phyloP scores from a whole-genome alignment of 2,797 vertebrate species.

The Lateolabrax maculatus region DNA sequence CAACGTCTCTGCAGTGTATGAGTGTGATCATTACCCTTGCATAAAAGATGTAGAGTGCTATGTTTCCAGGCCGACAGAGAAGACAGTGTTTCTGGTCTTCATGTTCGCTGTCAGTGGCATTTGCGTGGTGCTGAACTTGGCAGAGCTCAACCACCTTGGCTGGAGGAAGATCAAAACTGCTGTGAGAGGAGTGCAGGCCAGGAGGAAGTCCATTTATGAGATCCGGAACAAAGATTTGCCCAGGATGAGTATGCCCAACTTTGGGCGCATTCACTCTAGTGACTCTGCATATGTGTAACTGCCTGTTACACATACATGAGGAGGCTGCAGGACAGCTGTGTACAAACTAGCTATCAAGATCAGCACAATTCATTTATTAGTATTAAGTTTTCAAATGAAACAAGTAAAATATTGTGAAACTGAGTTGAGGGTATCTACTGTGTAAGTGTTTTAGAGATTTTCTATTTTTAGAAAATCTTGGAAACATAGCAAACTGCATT shows the following conservation, averaged over 20 bases:
- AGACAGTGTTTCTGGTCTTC: slow-evolving; percentile 95
- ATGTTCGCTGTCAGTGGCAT: slow-evolving; percentile 96
- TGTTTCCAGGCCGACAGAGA: slow-evolving; percentile 94
- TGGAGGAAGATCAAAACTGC: slow-evolving; percentile 96
- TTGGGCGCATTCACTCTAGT: slow-evolving; percentile 94
- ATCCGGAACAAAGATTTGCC: slow-evolving; percentile 94
- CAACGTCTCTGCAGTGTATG: slow-evolving; percentile 92
- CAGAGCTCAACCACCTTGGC: slow-evolving; percentile 94
- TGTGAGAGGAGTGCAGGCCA: slow-evolving; percentile 92
- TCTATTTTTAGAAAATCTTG: neutral
- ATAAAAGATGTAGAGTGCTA: slow-evolving; percentile 96
- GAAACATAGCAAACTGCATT: neutral
- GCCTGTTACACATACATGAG: neutral
- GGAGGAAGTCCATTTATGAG: slow-evolving; percentile 95
- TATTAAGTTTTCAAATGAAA: neutral
- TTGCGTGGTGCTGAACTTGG: slow-evolving; percentile 93
- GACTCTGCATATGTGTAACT: slow-evolving; percentile 93
- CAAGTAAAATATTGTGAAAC: no score
- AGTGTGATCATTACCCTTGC: slow-evolving; percentile 94
- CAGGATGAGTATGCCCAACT: slow-evolving; percentile 93
- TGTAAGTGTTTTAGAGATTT: neutral
- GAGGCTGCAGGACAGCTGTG: slow-evolving; percentile 25
- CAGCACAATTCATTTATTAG: neutral
- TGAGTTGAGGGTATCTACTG: neutral
- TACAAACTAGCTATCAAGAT: neutral